Conservation (phyloP, 2,113 vertebrate genomes). For the Heteronetta atricapilla region DNA sequence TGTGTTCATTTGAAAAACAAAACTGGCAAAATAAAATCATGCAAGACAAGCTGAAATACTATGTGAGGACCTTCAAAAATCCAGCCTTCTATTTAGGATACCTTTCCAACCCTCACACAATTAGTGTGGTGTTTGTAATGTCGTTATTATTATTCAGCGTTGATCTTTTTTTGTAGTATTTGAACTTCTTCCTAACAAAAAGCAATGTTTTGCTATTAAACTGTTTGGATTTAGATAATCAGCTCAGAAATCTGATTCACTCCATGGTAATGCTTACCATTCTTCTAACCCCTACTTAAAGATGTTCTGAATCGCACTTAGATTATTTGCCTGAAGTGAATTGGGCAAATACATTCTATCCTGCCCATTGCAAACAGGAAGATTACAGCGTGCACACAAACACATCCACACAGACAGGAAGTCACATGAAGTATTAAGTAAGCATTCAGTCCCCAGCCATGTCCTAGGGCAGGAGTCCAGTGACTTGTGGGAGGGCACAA, state of each 20-base stretch:
- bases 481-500: constrained; percentile 40
- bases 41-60: neutral
- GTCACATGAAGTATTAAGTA: constrained; percentile 41
- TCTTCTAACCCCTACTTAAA: neutral
- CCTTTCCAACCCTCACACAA: neutral
- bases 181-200: neutral
- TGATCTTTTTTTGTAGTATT: neutral
- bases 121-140: neutral
- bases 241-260: neutral
- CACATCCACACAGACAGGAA: neutral
- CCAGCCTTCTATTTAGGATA: neutral
- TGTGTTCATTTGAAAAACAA: neutral
- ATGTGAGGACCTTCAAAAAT: neutral
- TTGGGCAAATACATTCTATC: neutral
- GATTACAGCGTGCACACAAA: neutral
- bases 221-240: neutral
- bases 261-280: neutral
- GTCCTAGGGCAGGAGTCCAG: constrained; percentile 31
- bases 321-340: neutral
- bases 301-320: neutral
- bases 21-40: neutral
- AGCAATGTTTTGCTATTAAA: neutral
- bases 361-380: neutral
- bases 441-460: neutral
- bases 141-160: neutral